Conservation (phyloP, 2,113 vertebrate genomes). For the Passer domesticus region DNA sequence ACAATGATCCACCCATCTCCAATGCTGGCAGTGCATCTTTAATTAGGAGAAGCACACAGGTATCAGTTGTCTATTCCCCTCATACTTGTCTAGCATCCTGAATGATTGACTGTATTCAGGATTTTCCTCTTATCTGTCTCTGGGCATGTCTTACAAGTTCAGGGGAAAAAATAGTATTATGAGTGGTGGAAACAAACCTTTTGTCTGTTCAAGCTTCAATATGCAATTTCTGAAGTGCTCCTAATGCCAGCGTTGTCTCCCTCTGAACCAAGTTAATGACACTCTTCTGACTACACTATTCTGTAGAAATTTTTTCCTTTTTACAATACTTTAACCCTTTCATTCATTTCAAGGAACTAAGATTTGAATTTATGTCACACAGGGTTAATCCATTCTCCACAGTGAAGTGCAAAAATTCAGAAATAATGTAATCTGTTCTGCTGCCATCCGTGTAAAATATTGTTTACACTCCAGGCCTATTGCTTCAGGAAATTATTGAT, state of each 20-base stretch:
- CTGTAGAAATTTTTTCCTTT: background rate
- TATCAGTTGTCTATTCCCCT: background rate
- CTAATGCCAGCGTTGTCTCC: background rate
- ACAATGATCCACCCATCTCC: background rate
- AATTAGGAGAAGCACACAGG: background rate
- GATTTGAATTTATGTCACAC: background rate
- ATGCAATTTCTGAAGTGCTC: background rate
- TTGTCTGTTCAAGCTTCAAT: background rate
- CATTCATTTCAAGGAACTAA: background rate
- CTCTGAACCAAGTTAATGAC: background rate
- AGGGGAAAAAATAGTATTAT: background rate
- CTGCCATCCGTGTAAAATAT: slow-evolving; percentile 45
- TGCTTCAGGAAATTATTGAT: slow-evolving; percentile 72
- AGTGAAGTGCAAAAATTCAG: slow-evolving; percentile 4
- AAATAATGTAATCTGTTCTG: slow-evolving; percentile 54
- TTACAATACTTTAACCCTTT: slow-evolving; percentile 42
- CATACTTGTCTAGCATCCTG: background rate
- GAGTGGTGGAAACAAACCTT: background rate
- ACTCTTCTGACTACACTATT: background rate
- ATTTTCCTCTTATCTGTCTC: background rate
- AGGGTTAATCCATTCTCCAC: slow-evolving; percentile 68
- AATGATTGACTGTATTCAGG: background rate
- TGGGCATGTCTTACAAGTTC: background rate
- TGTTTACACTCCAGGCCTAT: slow-evolving; percentile 72
- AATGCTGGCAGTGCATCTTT: accelerated